Conservation (phyloP, 2,113 vertebrate genomes). For the Takifugu bimaculatus region DNA sequence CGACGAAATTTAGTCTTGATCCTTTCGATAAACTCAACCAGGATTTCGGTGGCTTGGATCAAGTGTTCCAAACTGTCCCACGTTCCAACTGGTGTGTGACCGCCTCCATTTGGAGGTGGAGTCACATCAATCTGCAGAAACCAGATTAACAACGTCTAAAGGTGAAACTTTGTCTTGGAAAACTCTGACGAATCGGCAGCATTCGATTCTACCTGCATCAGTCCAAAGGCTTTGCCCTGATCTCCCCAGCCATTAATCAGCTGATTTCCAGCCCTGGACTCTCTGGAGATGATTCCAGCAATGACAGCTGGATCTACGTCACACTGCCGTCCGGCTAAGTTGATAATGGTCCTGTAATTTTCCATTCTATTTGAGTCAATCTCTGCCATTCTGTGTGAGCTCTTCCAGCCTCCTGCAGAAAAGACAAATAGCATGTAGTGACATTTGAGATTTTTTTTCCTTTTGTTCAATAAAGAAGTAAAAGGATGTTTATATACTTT, state of each 20-base stretch:
- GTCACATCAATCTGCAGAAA: conserved; percentile 37
- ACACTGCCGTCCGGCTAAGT: background rate
- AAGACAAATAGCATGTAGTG: background rate
- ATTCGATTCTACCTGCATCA: conserved; percentile 52
- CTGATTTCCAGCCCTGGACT: conserved; percentile 51
- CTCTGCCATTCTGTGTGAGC: conserved; percentile 42
- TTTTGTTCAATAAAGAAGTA: too few relatives aligned
- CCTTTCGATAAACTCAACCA: conserved; percentile 5
- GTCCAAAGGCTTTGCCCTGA: conserved; percentile 13
- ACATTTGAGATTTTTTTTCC: too few relatives aligned
- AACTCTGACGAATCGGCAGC: background rate
- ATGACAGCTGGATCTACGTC: conserved; percentile 47
- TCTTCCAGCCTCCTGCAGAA: conserved; percentile 1
- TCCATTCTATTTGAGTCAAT: conserved; percentile 31
- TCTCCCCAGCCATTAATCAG: conserved; percentile 33
- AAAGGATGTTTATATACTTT: too few relatives aligned
- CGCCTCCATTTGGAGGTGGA: background rate
- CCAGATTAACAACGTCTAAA: background rate
- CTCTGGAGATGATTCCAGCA: conserved; percentile 64
- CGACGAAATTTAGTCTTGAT: background rate
- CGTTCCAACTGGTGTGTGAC: background rate
- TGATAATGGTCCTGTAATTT: conserved; percentile 33
- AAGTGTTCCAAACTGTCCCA: conserved; percentile 48
- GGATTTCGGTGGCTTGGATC: conserved; percentile 17
- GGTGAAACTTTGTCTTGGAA: background rate